phyloP scores from a whole-genome alignment of 2,888 invertebrate genomes.

The Drosophila picticornis region DNA sequence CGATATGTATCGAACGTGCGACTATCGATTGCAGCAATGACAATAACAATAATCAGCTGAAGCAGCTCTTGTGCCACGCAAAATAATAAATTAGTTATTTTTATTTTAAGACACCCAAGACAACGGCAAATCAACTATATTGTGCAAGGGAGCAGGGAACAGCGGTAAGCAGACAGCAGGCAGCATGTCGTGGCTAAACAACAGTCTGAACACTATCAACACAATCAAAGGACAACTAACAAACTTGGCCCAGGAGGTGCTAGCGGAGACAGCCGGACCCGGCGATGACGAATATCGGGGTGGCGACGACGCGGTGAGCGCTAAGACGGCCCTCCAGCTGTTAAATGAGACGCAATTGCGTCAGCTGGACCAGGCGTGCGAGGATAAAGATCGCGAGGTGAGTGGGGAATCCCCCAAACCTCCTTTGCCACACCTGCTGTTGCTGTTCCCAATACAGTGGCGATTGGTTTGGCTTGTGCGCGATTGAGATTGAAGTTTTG shows the following conservation, averaged over 20 bases:
- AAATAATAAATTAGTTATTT: conserved; percentile 60
- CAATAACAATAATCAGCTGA: conserved; percentile 78
- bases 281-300: conserved; percentile 74
- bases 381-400: conserved; percentile 88
- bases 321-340: conserved; percentile 70
- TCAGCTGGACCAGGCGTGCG: conserved; percentile 87
- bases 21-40: conserved; percentile 54
- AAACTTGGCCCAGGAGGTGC: conserved; percentile 94
- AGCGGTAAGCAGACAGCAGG: conserved; percentile 34
- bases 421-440: not conserved
- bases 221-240: conserved; percentile 94
- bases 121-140: conserved; percentile 15
- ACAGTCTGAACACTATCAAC: conserved; percentile 86
- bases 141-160: conserved; percentile 17
- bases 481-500: not conserved
- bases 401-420: conserved; percentile 55
- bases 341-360: conserved; percentile 81
- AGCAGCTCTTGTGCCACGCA: conserved; percentile 77
- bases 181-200: conserved; percentile 90
- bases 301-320: conserved; percentile 42
- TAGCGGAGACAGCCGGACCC: conserved; percentile 90
- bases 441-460: not conserved
- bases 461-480: not conserved
- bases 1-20: conserved; percentile 33
- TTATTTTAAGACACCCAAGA: conserved; percentile 44